Base-by-base conservation (phyloP, 2,113 vertebrate species). In the Nyctibius bracteatus region DNA sequence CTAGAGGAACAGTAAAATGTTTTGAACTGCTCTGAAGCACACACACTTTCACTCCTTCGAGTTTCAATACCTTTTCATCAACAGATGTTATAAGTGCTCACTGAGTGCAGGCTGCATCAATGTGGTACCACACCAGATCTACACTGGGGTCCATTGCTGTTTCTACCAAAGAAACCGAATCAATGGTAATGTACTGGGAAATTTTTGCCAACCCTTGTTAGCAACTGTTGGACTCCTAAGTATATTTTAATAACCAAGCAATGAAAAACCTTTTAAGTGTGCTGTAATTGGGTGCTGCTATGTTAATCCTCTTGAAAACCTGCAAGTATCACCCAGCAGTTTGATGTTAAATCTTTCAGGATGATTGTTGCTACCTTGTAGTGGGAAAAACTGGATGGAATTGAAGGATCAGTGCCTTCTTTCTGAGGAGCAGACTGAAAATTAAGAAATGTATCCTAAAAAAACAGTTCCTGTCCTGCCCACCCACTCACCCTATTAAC, bases 111-210 rank as follows among this genome's bases (percentile, higher is more conserved):
- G 61, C 15, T 74, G 18, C 44, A 49, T 37, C 55, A 30, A 1
- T 0, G 0, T 8, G 18, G 54, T 65, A 31, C 54, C 39, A 47
- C 57, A 57, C 6, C n/a, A 61, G 18, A 28, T 28, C 33, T 35
- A 16, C 41, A 17, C 15, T 31, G 33, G 17, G 31, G 27, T 22
- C 43, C 62, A 57, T 24, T 6, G 35, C 39, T 79, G 18, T 37
- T 92, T 78, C 65, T n/a, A 39, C 21, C 18, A 61, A 39, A n/a
- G 19, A 58, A 86, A 61, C 7, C 33, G 58, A 77, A 92, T 44
- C 71, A 68, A 22, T 13, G 12, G 37, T 52, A 88, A 88, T 8
- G 47, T 9, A 24, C 2, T 6, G 9, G 37, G 14, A 90, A 44
- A 58, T 70, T 73, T 47, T 70, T 86, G 31, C n/a, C 44, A 88